Conservation (phyloP, 2,113 vertebrate species). For the Cygnus buccinator region DNA sequence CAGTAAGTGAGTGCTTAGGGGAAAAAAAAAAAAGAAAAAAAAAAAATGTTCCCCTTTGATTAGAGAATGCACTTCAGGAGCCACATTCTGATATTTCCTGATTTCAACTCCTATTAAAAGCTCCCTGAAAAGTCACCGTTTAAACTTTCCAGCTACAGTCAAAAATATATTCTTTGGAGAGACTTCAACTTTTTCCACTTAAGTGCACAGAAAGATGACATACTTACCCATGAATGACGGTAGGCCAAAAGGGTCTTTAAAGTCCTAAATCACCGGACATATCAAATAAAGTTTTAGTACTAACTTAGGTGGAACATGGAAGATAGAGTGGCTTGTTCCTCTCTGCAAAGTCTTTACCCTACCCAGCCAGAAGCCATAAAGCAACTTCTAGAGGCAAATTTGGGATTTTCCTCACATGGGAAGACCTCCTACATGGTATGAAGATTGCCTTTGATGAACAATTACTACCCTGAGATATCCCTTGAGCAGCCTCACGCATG, state of each 20-base stretch:
- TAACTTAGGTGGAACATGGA: neutral
- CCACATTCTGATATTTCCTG: neutral
- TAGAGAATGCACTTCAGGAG: neutral
- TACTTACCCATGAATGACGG: neutral
- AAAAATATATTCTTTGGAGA: constrained; percentile 36
- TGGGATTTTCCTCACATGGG: neutral
- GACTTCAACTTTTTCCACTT: constrained; percentile 29
- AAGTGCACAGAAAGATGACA: neutral
- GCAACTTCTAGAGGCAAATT: neutral
- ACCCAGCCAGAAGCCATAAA: neutral
- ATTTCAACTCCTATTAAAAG: constrained; percentile 31
- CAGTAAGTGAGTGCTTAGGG: neutral
- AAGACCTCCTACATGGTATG: neutral
- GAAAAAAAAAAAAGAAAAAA: neutral
- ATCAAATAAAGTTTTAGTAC: constrained; percentile 14
- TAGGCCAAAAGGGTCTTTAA: constrained; percentile 13
- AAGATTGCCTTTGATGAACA: neutral
- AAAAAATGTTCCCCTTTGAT: neutral
- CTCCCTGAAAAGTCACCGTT: neutral
- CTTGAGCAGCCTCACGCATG: neutral
- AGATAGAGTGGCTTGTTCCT: neutral
- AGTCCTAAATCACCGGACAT: neutral
- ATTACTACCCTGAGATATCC: neutral
- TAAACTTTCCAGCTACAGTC: neutral
- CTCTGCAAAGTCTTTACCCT: neutral